A percentile compares a stretch with the other conserved stretches of the same genome.
Conservation (phyloP, 2,113 vertebrate species). For the Pao palembangensis region DNA sequence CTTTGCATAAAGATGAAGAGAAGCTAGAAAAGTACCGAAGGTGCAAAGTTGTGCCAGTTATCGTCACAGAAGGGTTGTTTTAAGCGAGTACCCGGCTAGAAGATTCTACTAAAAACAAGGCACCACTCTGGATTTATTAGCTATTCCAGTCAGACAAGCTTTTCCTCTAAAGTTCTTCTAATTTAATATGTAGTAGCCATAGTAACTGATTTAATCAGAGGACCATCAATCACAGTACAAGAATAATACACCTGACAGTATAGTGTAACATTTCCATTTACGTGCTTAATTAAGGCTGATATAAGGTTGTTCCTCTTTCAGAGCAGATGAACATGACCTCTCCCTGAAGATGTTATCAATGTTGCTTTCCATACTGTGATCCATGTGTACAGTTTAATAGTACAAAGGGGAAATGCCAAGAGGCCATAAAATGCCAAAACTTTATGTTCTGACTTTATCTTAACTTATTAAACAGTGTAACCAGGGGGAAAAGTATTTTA, state of each 20-base stretch:
- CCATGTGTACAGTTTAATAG: too few relatives aligned
- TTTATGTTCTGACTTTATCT: neutral
- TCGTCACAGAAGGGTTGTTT: too few relatives aligned
- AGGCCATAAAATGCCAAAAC: neutral
- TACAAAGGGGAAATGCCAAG: too few relatives aligned
- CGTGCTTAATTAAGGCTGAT: neutral
- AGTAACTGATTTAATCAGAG: constrained; percentile 5
- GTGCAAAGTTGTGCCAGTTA: too few relatives aligned
- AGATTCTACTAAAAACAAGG: too few relatives aligned
- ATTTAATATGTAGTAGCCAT: neutral
- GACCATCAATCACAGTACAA: constrained; percentile 1
- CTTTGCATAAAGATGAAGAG: neutral
- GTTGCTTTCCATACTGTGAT: too few relatives aligned
- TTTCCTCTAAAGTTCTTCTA: too few relatives aligned
- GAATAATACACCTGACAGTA: neutral
- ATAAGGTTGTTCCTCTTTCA: neutral
- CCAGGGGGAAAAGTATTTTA: constrained; percentile 3
- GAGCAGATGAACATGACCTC: too few relatives aligned
- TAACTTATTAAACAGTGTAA: constrained; percentile 14
- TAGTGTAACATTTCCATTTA: neutral
- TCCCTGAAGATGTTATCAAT: too few relatives aligned
- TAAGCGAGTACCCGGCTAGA: too few relatives aligned
- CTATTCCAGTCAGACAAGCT: too few relatives aligned
- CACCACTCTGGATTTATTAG: too few relatives aligned
- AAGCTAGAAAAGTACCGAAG: neutral